Evolutionary conservation across 1,140 invertebrate species (phyloP), one percentile per base, ranked within the genome.

Genomic region (Rhagoletis zephyria): DNA sequence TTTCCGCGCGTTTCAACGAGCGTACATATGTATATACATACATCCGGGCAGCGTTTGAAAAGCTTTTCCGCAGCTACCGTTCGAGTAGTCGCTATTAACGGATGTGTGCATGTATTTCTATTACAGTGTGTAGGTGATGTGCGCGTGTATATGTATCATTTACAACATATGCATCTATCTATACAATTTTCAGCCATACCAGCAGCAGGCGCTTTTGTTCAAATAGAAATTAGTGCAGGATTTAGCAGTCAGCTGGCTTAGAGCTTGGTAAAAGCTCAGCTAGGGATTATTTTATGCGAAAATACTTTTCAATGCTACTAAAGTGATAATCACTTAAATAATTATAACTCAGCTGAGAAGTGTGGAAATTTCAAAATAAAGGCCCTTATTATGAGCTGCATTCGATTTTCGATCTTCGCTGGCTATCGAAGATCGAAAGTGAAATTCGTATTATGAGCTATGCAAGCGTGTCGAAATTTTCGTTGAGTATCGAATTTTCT

Each of bases 211-310:
- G 48, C 19, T 81, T 81, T 30, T 56, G 16, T 59, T 81, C n/a
- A 56, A 51, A 48, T 56, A 16, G 48, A 81, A 56, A 81, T 81
- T 81, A 81, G 74, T 81, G 51, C n/a, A 81, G 74, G 48, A 51
- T 81, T 81, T 56, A 30, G 4, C 0, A 56, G 3, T 19, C 74
- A 81, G n/a, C 9, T 3, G 61, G 4, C n/a, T 12, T 7, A 63
- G n/a, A 14, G 9, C 1, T 63, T 4, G n/a, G n/a, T 1, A 63
- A 63, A 14, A 14, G 61, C 61, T 63, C n/a, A 63, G n/a, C 12
- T 14, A 63, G n/a, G 1, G 61, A 63, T 63, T 63, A 63, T 63
- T 7, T 14, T 14, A 63, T 4, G 12, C 12, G n/a, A 14, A n/a
- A 63, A 63, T 16, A 63, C 4, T 16, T 16, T 16, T 63, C 7